Base-by-base conservation (phyloP, 2,797 vertebrate species). In the Echeneis naucrates region DNA sequence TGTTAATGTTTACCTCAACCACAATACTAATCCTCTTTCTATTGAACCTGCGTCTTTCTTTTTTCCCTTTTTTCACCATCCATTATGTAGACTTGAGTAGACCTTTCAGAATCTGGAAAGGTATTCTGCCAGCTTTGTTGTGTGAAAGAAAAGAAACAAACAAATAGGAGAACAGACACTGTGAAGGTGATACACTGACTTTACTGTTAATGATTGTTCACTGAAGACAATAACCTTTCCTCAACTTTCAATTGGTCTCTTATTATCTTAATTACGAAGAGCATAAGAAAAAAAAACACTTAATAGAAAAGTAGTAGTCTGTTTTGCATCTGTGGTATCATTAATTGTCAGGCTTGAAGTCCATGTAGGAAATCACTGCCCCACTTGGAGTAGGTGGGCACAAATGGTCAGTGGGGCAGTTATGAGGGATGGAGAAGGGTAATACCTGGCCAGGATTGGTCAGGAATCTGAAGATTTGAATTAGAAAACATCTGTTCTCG, bases 1-100 rank as follows among this genome's bases (percentile, higher is more conserved):
- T 80, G 78, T 81, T 79, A 83, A 70, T 86, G 62, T 91, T 88
- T 81, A 80, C 62, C 57, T 68, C 37, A 62, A 30, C 57, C 65
- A 77, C 66, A 76, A 68, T 62, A 77, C 45, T 66, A 72, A 76
- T 65, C 69, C 50, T 23, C 27, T 56, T 35, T 64, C 61, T 69
- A 35, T 54, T 72, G 53, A 72, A 78, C 70, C 68, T 47, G 51
- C 54, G 78, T n/a, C n/a, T n/a, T n/a, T n/a, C n/a, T n/a, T n/a
- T n/a, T n/a, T n/a, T n/a, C n/a, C n/a, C n/a, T n/a, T 75, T 48
- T 68, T 33, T 68, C 17, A 13, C 27, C 27, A 14, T 23, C 51
- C 57, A 63, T 55, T 72, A 42, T 27, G 32, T 30, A 32, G 42
- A 55, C 23, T 62, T 19, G 4, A n/a, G 37, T 16, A 38, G 21